These are phyloP conservation scores for Cremastinae sp. DNA, from an alignment of 2,888 invertebrate species.

Conservation along the genomic window DNA sequence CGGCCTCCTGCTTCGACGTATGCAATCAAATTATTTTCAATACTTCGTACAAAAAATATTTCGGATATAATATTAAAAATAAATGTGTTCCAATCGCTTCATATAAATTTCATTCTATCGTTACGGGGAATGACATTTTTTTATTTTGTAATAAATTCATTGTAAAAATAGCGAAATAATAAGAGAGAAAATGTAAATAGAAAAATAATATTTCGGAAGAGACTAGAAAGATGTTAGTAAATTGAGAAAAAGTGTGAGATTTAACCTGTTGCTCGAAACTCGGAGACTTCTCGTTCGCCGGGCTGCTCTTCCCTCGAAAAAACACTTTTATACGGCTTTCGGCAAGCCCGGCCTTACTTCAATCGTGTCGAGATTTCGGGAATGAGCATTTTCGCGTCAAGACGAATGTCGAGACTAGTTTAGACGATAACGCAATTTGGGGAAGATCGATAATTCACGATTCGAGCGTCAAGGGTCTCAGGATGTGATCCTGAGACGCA, in stretches of 20 bases:
- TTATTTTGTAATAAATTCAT: too few relatives aligned
- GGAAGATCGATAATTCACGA: too few relatives aligned
- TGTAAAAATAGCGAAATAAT: too few relatives aligned
- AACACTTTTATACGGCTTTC: conserved; percentile 77
- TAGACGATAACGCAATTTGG: too few relatives aligned
- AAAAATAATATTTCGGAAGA: background rate
- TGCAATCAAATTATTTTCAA: background rate
- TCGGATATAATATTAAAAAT: too few relatives aligned
- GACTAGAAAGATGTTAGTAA: background rate
- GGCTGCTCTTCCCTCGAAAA: conserved; percentile 76
- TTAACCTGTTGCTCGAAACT: conserved; percentile 79
- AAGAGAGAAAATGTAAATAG: background rate
- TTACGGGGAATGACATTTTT: too few relatives aligned
- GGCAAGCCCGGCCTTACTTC: conserved; percentile 38
- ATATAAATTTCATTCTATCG: too few relatives aligned
- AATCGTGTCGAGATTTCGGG: conserved; percentile 29
- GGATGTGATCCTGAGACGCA: too few relatives aligned
- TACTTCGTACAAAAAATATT: background rate
- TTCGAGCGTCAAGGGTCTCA: too few relatives aligned
- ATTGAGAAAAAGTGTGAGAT: conserved; percentile 40
- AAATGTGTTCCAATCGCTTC: too few relatives aligned
- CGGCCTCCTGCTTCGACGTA: conserved; percentile 60
- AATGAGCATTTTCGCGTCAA: conserved; percentile 29
- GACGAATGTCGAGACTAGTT: background rate
- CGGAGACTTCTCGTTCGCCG: conserved; percentile 78